phyloP scores from a whole-genome alignment of 2,797 vertebrate genomes.

The Smutsia temminckii region DNA sequence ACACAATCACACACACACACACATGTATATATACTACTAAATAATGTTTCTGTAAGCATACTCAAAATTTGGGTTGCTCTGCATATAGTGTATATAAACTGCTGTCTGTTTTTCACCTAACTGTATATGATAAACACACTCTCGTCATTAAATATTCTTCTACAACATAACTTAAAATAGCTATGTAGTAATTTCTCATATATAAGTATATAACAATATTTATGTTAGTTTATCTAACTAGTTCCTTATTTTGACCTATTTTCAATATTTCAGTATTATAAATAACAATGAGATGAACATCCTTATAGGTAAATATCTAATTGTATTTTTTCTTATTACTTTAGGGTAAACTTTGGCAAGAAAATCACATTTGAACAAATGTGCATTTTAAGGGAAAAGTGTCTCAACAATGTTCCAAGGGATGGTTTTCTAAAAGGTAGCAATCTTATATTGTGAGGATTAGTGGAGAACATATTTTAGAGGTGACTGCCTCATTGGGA shows the following conservation, averaged over 20 bases:
- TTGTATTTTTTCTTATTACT: neutral
- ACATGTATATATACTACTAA: neutral
- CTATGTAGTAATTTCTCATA: neutral
- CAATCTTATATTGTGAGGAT: neutral
- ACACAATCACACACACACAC: no score
- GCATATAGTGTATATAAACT: neutral
- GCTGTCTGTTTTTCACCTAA: neutral
- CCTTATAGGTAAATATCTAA: neutral
- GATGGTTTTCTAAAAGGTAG: neutral
- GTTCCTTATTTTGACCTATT: neutral
- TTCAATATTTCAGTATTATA: neutral
- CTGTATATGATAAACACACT: neutral
- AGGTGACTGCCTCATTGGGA: neutral
- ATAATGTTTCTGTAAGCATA: neutral
- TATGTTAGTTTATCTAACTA: neutral
- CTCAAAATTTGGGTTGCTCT: neutral
- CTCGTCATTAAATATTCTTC: neutral
- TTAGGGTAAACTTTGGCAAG: neutral
- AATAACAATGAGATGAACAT: neutral
- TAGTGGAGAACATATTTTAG: neutral
- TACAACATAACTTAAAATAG: neutral
- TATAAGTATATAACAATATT: neutral
- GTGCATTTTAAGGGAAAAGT: neutral
- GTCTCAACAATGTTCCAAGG: neutral
- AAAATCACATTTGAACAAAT: neutral